These are phyloP conservation scores for Trogon surrucura DNA, from an alignment of 2,113 vertebrate species.

Conservation along the genomic window DNA sequence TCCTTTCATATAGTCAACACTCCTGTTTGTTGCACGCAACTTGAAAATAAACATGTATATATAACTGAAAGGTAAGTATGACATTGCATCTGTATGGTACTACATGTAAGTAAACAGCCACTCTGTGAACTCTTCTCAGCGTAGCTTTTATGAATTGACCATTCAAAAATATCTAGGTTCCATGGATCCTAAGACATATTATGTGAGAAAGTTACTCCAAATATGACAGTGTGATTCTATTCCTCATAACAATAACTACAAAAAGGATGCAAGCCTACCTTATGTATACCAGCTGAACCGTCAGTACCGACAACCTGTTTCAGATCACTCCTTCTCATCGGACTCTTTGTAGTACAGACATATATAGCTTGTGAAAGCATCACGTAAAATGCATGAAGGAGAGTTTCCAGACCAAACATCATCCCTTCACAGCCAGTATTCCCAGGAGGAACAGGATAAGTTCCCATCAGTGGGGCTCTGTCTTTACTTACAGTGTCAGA, in stretches of 20 bases:
- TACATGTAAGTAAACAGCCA: background rate
- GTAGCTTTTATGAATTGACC: background rate
- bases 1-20: background rate
- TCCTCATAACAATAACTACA: background rate
- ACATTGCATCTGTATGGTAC: background rate
- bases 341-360: background rate
- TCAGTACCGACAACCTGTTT: background rate
- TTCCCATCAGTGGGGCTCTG: accelerated
- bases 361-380: background rate
- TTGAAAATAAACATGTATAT: background rate
- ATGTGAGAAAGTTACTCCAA: background rate
- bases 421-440: background rate
- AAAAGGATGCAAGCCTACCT: background rate
- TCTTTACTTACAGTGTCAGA: background rate
- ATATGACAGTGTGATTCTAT: background rate
- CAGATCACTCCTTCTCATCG: background rate
- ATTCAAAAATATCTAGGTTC: background rate
- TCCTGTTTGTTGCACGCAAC: background rate
- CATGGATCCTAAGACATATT: background rate
- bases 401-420: background rate
- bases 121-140: background rate
- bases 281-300: background rate
- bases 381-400: background rate
- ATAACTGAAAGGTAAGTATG: background rate
- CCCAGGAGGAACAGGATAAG: background rate